Evolutionary conservation across 2,797 vertebrate genomes (phyloP).

Genomic region (Peromyscus melanophrys): DNA sequence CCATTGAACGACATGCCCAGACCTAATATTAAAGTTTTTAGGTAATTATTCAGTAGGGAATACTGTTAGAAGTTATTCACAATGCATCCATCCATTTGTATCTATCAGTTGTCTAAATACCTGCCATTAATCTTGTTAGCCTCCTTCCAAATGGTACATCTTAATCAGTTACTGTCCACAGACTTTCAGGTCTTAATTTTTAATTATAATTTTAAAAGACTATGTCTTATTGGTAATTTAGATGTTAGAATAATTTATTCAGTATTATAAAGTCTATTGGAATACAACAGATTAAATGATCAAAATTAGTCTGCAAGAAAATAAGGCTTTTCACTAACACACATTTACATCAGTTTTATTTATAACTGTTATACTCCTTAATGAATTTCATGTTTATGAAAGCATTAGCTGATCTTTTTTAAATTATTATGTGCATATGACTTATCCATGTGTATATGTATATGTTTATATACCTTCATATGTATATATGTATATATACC

Average conservation of each 20-base stretch:
- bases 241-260: conserved; percentile 31
- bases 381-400: conserved; percentile 27
- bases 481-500: neutral
- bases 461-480: neutral
- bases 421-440: neutral
- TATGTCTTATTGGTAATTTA: neutral
- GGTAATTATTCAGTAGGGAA: neutral
- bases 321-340: neutral
- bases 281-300: conserved; percentile 23
- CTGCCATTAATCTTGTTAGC: conserved; percentile 22
- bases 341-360: neutral
- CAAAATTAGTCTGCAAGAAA: neutral
- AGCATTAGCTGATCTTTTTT: neutral
- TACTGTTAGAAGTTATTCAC: neutral
- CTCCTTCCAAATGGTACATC: conserved; percentile 26
- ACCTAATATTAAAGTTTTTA: neutral
- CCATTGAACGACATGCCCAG: neutral
- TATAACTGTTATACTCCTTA: neutral
- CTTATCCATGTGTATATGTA: neutral
- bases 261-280: neutral
- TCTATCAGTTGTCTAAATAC: neutral
- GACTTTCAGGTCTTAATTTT: conserved; percentile 20
- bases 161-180: conserved; percentile 32
- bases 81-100: neutral
- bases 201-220: conserved; percentile 43